Evolutionary conservation across 2,113 vertebrate species (phyloP).

Genomic region (Semicossyphus pulcher): DNA sequence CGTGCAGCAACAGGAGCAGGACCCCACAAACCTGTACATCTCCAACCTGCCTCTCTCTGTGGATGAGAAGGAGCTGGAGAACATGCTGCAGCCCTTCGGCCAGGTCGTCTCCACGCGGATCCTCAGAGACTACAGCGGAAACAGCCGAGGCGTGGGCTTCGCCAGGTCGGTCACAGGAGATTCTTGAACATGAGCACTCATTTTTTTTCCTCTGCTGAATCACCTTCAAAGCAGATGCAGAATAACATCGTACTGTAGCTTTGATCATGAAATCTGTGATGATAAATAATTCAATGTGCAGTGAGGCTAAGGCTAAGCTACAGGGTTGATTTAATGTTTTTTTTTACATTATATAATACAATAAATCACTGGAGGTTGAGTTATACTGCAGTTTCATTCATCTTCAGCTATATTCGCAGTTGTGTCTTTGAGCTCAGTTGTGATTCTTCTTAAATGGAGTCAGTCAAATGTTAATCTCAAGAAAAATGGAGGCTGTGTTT

Average conservation of each 20-base stretch:
- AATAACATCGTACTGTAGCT: conserved; percentile 1
- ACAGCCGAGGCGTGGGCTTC: conserved; percentile 98
- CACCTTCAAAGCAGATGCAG: neutral
- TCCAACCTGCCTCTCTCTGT: conserved; percentile 97
- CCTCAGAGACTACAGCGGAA: conserved; percentile 95
- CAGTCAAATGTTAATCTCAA: neutral
- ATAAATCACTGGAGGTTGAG: neutral
- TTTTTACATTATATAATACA: neutral
- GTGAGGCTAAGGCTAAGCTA: no score
- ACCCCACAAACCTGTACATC: conserved; percentile 95
- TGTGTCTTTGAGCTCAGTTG: neutral
- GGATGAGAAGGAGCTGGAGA: conserved; percentile 98
- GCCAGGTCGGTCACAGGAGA: conserved; percentile 88
- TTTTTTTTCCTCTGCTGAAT: neutral
- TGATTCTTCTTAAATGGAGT: neutral
- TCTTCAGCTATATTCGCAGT: neutral
- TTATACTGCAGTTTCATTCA: neutral
- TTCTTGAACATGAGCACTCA: neutral
- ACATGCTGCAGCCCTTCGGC: conserved; percentile 92
- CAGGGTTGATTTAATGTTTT: no score
- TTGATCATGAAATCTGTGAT: neutral
- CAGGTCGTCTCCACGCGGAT: conserved; percentile 99
- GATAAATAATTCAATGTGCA: neutral
- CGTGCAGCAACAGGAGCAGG: conserved; percentile 97
- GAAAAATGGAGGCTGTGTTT: neutral